A percentile compares a stretch with the other conserved stretches of the same genome.
Evolutionary conservation across 2,113 vertebrate genomes (phyloP).

Genomic region (Myrmecophaga tridactyla): DNA sequence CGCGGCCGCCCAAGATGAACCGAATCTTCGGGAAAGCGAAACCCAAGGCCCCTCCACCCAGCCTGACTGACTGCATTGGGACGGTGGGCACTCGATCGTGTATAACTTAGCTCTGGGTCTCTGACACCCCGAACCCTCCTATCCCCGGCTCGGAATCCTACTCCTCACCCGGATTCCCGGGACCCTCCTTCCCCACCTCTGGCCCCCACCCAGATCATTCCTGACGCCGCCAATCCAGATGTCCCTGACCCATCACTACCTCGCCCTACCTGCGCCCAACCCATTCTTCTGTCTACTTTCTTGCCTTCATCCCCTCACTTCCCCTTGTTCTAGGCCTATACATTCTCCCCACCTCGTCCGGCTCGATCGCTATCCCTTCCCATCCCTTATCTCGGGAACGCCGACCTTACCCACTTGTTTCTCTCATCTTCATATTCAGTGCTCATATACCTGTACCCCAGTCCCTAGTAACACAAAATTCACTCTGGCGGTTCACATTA

Average conservation of each 20-base stretch:
- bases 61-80: conserved; percentile 96
- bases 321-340: not conserved
- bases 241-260: not conserved
- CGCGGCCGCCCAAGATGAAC: conserved; percentile 86
- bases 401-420: not conserved
- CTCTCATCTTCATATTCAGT: not conserved
- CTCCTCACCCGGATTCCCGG: not conserved
- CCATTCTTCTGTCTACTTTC: not conserved
- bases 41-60: conserved; percentile 93
- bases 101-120: not conserved
- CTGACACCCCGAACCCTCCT: not conserved
- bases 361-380: not conserved
- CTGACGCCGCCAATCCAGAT: conserved; percentile 18
- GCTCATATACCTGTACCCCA: not conserved
- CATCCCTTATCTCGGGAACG: not conserved
- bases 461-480: conserved; percentile 18
- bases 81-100: conserved; percentile 81
- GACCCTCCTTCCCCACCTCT: not conserved
- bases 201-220: not conserved
- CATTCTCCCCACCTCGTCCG: not conserved
- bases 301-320: not conserved
- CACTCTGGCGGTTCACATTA: not conserved
- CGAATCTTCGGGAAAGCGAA: conserved; percentile 94
- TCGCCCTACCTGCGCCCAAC: not conserved
- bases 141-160: not conserved